Base-by-base conservation (phyloP, 1,140 invertebrate genomes). In the Drosophila lacteicornis region DNA sequence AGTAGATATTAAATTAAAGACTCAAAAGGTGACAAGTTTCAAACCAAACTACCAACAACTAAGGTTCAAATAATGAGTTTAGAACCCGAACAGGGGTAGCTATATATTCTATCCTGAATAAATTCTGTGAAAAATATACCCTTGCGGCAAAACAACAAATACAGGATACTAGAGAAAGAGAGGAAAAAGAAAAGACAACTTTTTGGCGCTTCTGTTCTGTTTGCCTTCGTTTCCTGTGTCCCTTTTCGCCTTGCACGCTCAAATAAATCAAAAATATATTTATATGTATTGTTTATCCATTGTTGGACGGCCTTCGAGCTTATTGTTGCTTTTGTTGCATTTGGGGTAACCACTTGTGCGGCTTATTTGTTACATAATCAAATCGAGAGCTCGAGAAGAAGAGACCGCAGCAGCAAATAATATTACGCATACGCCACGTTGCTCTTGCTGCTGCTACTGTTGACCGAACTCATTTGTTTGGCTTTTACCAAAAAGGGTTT, bases 321-420 rank as follows among this genome's bases (percentile, higher is more conserved):
- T 42, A 25, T 58, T 11, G 3, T 36, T 11, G 33, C 3, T 65
- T 25, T 40, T 62, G 53, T 53, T 57, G 50, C 17, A 46, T 57
- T 86, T 75, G 47, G 68, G 40, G 45, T 38, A 82, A 71, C 82
- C 79, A 86, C 82, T 85, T 85, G 82, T 87, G 84, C 55, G 83
- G 83, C 84, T 88, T 84, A 81, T 90, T 90, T 79, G 79, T 91
- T 88, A 85, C 86, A 79, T 82, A 88, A 90, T 88, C 85, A 90
- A 88, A 88, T 88, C 66, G 78, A 88, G 62, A 78, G 74, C 45
- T 40, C n/a, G 50, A 38, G 19, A 30, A 58, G 45, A 12, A 6
- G n/a, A 70, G 25, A 57, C 65, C 50, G 36, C 56, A 73, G 22
- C 17, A 40, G 66, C 80, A 88, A 88, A 88, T 85, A 90, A 88